Evolutionary conservation across 2,888 invertebrate species (phyloP), one percentile per base, ranked within the genome.

Genomic region (Drosophila cognata): DNA sequence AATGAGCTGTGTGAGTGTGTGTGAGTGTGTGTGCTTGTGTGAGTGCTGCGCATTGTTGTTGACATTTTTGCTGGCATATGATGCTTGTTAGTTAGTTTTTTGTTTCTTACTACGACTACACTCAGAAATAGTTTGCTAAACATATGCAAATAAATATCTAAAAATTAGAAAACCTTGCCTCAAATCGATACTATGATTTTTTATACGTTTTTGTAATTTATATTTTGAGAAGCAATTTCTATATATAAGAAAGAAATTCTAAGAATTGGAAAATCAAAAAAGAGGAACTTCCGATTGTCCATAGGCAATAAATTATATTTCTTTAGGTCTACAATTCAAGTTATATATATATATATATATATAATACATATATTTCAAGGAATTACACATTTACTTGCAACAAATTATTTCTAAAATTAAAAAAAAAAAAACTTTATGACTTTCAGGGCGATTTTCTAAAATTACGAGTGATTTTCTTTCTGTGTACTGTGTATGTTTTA

Each of bases 31-130:
- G 66, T 36, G 53, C 25, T 36, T 62, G 76, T 69, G 52, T 51
- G 50, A 56, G 59, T 53, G 57, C 53, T 57, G 70, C 67, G 82
- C 82, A 84, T 83, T 89, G 90, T 89, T 89, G 89, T 88, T 89
- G 89, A 84, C 89, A 84, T 86, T 90, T 90, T 77, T 83, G 84
- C 87, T 84, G 88, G 90, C 90, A 87, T 87, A 90, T 90, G 87
- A 86, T 88, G 87, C 89, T 87, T 87, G 90, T 87, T 90, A 90
- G 81, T 86, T 72, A 77, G 68, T 89, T 88, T 85, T 85, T 90
- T 88, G 69, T 82, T 74, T 73, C 74, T 87, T 73, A 73, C 67
- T 71, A 69, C 46, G 46, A 46, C 73, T 73, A 28, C 46, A 46
- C 25, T 25, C 8, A 25, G 25, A 46, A 25, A 46, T 16, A 4